Percentiles rank a stretch among this genome's conserved stretches.
phyloP scores from a whole-genome alignment of 2,888 invertebrate genomes.

The Drosophila paramelanica region DNA sequence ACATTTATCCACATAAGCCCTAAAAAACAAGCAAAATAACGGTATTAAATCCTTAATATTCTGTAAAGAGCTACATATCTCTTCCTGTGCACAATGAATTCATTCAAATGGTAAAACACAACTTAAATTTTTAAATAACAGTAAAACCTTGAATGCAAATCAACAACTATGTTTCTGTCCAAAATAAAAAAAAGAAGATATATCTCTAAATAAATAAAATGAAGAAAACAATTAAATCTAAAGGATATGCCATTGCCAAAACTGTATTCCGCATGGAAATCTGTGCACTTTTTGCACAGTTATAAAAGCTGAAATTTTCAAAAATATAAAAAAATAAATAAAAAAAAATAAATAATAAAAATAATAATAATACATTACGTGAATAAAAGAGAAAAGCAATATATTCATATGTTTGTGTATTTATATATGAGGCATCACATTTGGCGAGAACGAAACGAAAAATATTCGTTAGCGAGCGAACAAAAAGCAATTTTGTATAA shows the following conservation, averaged over 20 bases:
- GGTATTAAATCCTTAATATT: conserved; percentile 14
- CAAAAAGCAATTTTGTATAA: conserved; percentile 65
- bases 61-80: no score
- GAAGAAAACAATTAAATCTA: conserved; percentile 8
- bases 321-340: no score
- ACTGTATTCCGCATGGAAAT: conserved; percentile 18
- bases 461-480: conserved; percentile 55
- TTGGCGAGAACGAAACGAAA: conserved; percentile 39
- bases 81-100: no score
- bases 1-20: conserved; percentile 5
- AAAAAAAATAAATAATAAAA: conserved; percentile 2
- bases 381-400: conserved; percentile 3
- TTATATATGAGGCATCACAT: conserved; percentile 33
- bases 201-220: conserved; percentile 6
- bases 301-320: conserved; percentile 5
- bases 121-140: background rate
- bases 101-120: background rate
- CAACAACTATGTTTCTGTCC: background rate
- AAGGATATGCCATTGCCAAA: conserved; percentile 1
- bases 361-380: conserved; percentile 3
- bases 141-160: background rate
- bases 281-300: conserved; percentile 17
- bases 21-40: conserved; percentile 4
- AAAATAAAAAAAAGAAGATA: background rate
- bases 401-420: background rate